phyloP scores from a whole-genome alignment of 2,797 vertebrate species.

The Monodelphis domestica region DNA sequence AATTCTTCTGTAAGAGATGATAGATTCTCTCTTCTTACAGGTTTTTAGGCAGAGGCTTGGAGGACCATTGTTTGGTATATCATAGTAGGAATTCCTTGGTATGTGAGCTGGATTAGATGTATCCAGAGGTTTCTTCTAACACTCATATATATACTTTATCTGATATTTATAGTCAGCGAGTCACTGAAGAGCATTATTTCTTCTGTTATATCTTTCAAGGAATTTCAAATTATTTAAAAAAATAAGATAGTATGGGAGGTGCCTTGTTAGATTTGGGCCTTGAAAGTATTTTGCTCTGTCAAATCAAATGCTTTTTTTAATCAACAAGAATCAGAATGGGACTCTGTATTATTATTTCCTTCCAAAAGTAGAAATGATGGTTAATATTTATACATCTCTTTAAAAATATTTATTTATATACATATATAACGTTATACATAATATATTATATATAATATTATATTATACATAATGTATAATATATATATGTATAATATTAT shows the following conservation, averaged over 20 bases:
- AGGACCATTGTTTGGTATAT: background rate
- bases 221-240: background rate
- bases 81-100: background rate
- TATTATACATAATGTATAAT: no score
- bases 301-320: background rate
- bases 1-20: background rate
- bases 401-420: no score
- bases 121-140: no score
- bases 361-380: conserved; percentile 18
- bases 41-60: background rate
- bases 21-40: background rate
- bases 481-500: no score
- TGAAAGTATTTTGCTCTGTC: background rate
- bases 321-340: background rate
- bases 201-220: background rate
- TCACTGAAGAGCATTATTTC: background rate
- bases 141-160: background rate
- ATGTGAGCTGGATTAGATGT: background rate
- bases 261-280: background rate
- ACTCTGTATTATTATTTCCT: background rate
- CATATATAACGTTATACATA: no score
- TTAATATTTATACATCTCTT: conserved; percentile 38
- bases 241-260: background rate
- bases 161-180: background rate
- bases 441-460: no score